phyloP scores from a whole-genome alignment of 1,140 invertebrate species.

The Helicoverpa armigera region DNA sequence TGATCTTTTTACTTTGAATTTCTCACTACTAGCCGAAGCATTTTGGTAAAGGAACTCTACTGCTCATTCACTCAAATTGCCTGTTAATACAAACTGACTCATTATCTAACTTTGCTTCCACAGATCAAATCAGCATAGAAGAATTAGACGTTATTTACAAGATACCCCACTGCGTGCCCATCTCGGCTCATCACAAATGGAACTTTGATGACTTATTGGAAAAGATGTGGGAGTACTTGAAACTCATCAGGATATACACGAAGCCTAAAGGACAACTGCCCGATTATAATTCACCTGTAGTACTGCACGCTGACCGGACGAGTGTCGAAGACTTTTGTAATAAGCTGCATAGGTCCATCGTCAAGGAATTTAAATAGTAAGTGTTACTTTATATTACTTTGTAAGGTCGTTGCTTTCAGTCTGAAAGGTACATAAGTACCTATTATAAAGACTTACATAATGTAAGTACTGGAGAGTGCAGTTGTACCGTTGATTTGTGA shows the following conservation, averaged over 20 bases:
- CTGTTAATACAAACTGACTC: too few relatives aligned
- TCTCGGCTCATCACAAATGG: conserved; percentile 99
- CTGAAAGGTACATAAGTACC: too few relatives aligned
- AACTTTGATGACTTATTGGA: conserved; percentile 99
- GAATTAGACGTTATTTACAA: conserved; percentile 99
- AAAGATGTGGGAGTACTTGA: conserved; percentile 99
- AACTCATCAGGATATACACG: conserved; percentile 98
- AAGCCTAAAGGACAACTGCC: conserved; percentile 99
- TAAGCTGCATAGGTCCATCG: conserved; percentile 98
- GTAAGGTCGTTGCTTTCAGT: background rate
- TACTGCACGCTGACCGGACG: conserved; percentile 95
- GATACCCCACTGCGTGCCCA: conserved; percentile 99
- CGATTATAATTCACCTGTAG: conserved; percentile 98
- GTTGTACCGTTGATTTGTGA: too few relatives aligned
- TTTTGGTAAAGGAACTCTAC: too few relatives aligned
- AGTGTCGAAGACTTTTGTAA: conserved; percentile 99
- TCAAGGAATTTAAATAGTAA: conserved; percentile 99
- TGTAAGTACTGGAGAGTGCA: too few relatives aligned
- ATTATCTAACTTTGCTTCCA: background rate
- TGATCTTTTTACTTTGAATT: too few relatives aligned
- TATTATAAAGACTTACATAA: too few relatives aligned
- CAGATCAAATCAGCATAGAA: conserved; percentile 97
- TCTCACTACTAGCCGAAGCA: too few relatives aligned
- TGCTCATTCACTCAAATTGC: too few relatives aligned
- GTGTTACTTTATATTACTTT: conserved; percentile 66